A percentile compares a stretch with the other conserved stretches of the same genome.
These are phyloP conservation scores for Aegithalos caudatus DNA, from an alignment of 2,113 vertebrate species.

Conservation along the genomic window DNA sequence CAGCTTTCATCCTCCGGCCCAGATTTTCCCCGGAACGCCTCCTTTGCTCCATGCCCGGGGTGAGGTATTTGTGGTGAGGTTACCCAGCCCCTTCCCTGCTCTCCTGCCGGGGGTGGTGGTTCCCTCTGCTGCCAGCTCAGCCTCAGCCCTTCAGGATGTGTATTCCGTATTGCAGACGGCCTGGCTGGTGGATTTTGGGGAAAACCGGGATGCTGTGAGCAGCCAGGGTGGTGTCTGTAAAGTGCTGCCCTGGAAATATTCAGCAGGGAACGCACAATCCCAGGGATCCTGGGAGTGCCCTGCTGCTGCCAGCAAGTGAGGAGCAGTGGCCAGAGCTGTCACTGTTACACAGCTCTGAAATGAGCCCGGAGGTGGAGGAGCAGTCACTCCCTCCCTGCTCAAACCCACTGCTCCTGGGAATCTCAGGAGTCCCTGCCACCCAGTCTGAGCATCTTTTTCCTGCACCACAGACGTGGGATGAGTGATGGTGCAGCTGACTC, in stretches of 20 bases:
- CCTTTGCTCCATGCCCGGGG: background rate
- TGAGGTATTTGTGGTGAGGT: background rate
- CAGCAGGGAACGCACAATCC: fast-evolving
- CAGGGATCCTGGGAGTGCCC: background rate
- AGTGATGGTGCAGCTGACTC: background rate
- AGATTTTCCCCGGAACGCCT: background rate
- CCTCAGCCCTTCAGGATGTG: background rate
- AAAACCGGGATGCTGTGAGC: background rate
- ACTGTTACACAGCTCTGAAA: background rate
- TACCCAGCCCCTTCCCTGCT: background rate
- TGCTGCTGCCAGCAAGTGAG: fast-evolving
- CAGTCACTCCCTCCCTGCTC: background rate
- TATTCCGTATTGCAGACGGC: background rate
- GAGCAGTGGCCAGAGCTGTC: background rate
- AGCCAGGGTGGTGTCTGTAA: background rate
- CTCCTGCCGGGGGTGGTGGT: background rate
- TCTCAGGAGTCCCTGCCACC: fast-evolving
- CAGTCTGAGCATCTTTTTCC: background rate
- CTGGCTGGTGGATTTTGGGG: background rate
- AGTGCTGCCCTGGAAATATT: background rate
- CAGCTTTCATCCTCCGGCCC: background rate
- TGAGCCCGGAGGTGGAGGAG: background rate
- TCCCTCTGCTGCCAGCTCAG: background rate
- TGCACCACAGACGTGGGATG: fast-evolving
- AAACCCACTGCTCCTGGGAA: fast-evolving